A percentile compares a stretch with the other conserved stretches of the same genome.
phyloP scores from a whole-genome alignment of 1,140 invertebrate genomes.

The Zophobas morio region DNA sequence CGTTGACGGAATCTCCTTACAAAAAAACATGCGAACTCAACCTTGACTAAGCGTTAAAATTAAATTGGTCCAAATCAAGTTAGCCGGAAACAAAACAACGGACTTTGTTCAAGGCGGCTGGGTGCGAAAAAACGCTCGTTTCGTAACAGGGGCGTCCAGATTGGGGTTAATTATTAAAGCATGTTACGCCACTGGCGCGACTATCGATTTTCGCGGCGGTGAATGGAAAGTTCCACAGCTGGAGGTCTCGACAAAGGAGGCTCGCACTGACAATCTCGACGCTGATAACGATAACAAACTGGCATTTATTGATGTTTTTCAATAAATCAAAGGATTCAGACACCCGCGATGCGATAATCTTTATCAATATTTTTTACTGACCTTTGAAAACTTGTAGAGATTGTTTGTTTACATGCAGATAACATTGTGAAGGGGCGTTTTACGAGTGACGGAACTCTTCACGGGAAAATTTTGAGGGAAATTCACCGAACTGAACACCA shows the following conservation, averaged over 20 bases:
- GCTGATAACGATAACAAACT: neutral
- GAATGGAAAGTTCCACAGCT: conserved; percentile 45
- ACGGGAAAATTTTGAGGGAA: conserved; percentile 34
- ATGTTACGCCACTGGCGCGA: conserved; percentile 17
- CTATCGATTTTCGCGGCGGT: conserved; percentile 44
- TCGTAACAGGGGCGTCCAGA: neutral
- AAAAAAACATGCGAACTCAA: neutral
- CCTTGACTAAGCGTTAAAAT: neutral
- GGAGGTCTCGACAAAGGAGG: neutral
- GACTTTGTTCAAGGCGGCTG: neutral
- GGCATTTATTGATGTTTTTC: neutral
- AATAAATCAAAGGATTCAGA: conserved; percentile 18
- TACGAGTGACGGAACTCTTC: neutral
- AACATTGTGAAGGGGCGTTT: conserved; percentile 54
- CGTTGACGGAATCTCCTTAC: too few species aligned
- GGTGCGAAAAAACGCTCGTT: neutral
- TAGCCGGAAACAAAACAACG: conserved; percentile 2
- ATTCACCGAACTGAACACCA: conserved; percentile 13
- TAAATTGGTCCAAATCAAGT: neutral
- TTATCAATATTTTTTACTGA: conserved; percentile 57
- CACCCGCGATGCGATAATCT: conserved; percentile 24
- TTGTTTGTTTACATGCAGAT: conserved; percentile 60
- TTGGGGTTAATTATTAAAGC: neutral
- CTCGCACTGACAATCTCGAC: neutral
- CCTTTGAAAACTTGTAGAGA: conserved; percentile 61